phyloP scores from a whole-genome alignment of 2,113 vertebrate species.

The Albula goreensis region DNA sequence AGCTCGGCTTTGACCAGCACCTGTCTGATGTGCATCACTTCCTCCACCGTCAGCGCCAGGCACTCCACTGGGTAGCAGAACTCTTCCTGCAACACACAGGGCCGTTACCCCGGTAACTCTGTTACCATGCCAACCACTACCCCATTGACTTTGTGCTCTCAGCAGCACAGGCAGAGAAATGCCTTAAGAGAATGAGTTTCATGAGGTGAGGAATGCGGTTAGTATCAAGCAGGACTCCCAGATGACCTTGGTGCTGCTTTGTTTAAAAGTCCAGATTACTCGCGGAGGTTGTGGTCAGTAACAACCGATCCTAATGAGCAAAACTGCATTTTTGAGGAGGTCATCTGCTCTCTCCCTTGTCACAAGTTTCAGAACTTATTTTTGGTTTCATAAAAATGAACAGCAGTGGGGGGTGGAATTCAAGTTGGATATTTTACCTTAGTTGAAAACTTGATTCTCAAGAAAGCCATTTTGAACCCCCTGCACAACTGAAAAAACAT shows the following conservation, averaged over 20 bases:
- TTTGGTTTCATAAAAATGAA: too few species aligned
- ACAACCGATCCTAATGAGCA: not conserved
- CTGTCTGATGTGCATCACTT: slow-evolving; percentile 98
- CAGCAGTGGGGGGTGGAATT: too few species aligned
- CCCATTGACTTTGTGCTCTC: not conserved
- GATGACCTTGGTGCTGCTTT: not conserved
- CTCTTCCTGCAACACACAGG: slow-evolving; percentile 85
- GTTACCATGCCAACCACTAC: slow-evolving; percentile 31
- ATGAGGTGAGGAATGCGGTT: not conserved
- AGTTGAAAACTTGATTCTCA: too few species aligned
- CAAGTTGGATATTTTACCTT: too few species aligned
- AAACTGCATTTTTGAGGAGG: not conserved
- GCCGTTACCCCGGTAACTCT: not conserved
- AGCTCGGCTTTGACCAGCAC: slow-evolving; percentile 96
- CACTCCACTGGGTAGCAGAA: slow-evolving; percentile 97
- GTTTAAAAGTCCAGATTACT: not conserved
- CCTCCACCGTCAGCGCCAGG: slow-evolving; percentile 92
- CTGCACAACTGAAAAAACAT: too few species aligned
- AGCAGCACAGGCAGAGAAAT: not conserved
- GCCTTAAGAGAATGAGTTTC: not conserved
- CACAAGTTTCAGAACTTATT: too few species aligned
- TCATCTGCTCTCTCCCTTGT: too few species aligned
- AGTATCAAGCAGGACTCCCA: not conserved
- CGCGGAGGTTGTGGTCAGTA: not conserved
- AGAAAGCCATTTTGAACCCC: too few species aligned